phyloP scores from a whole-genome alignment of 1,140 invertebrate genomes.

The Tetramorium alpestre region DNA sequence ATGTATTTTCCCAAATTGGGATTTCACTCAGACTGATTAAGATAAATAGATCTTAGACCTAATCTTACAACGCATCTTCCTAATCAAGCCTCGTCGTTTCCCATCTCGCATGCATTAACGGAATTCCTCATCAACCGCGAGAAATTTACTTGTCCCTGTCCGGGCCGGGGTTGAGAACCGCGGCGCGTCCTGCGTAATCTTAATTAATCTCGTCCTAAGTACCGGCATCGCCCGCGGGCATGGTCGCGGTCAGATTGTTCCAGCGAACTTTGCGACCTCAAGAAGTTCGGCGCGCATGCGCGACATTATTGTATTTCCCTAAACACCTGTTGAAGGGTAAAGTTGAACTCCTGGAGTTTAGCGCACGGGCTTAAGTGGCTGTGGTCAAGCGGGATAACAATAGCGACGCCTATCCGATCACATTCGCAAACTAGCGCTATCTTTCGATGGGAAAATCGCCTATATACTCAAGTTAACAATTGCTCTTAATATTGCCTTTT shows the following conservation, averaged over 20 bases:
- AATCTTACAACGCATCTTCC: not conserved
- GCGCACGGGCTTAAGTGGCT: constrained; percentile 82
- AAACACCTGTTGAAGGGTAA: constrained; percentile 86
- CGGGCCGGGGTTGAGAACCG: constrained; percentile 46
- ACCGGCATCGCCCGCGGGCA: constrained; percentile 63
- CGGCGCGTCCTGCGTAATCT: constrained; percentile 63
- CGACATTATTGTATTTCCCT: constrained; percentile 86
- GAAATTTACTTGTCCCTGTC: constrained; percentile 36
- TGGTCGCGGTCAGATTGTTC: constrained; percentile 70
- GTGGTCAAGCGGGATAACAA: constrained; percentile 83
- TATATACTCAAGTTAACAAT: not conserved
- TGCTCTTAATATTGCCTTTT: not conserved
- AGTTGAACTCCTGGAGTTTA: constrained; percentile 83
- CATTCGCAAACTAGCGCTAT: constrained; percentile 37
- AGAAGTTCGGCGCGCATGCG: constrained; percentile 84
- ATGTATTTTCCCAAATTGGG: not conserved
- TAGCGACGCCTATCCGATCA: constrained; percentile 75
- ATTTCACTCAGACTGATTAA: not conserved
- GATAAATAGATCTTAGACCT: not conserved
- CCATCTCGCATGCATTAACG: constrained; percentile 32
- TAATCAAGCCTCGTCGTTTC: constrained; percentile 15
- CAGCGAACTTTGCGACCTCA: constrained; percentile 79
- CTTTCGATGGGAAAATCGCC: not conserved
- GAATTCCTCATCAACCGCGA: constrained; percentile 41
- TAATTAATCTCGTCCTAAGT: constrained; percentile 64